Percentiles rank a stretch among this genome's conserved stretches.
These are phyloP conservation scores for Syngnathus floridae DNA, from an alignment of 2,113 vertebrate species.

Conservation along the genomic window DNA sequence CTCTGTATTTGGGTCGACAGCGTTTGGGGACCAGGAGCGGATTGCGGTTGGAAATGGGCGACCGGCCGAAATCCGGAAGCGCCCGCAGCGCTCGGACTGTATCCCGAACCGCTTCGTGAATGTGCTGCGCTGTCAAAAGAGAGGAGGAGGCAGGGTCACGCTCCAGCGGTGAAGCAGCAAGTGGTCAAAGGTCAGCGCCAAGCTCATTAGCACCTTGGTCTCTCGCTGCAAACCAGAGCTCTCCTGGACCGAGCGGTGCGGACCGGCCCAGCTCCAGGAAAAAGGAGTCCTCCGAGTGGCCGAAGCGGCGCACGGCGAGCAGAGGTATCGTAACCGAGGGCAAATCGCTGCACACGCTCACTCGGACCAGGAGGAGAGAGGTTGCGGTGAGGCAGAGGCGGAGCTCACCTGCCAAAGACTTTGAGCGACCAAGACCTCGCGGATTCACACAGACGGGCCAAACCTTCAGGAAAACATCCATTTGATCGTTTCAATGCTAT, in stretches of 20 bases:
- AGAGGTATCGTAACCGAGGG: constrained; percentile 42
- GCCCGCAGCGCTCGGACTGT: constrained; percentile 14
- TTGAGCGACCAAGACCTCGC: constrained; percentile 46
- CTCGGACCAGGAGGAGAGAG: constrained; percentile 45
- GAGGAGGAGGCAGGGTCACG: not conserved
- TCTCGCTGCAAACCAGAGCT: constrained; percentile 59
- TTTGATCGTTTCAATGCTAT: not conserved
- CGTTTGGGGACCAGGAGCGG: constrained; percentile 33
- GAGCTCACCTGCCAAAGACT: constrained; percentile 42
- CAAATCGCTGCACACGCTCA: constrained; percentile 13
- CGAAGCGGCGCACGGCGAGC: constrained; percentile 53
- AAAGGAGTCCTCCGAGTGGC: constrained; percentile 53
- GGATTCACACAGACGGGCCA: constrained; percentile 55
- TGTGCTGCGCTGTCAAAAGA: constrained; percentile 43
- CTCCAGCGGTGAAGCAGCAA: accelerated
- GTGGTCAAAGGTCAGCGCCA: not conserved
- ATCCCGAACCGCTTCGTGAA: constrained; percentile 51
- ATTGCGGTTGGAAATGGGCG: constrained; percentile 27
- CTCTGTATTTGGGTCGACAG: constrained; percentile 42
- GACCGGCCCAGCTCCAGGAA: constrained; percentile 61
- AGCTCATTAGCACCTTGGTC: constrained; percentile 33
- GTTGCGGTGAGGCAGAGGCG: constrained; percentile 55
- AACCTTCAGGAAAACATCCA: constrained; percentile 29
- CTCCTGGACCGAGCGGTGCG: constrained; percentile 53
- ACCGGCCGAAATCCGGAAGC: constrained; percentile 53